These are phyloP conservation scores for Calycopis cecrops DNA, from an alignment of 1,140 invertebrate genomes.

Conservation along the genomic window DNA sequence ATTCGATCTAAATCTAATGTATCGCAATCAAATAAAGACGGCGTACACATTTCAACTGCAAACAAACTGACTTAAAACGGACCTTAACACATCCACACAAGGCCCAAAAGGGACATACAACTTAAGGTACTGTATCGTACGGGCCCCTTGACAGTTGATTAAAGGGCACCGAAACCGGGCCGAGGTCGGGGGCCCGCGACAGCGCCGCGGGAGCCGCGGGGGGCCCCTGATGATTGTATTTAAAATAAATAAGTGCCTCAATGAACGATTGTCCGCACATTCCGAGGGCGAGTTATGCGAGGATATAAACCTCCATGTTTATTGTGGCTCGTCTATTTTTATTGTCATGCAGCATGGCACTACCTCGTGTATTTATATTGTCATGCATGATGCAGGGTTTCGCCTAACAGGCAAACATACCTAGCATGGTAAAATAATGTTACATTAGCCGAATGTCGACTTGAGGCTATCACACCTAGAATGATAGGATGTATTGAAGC, in stretches of 20 bases:
- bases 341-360: constrained; percentile 19
- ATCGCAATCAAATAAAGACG: constrained; percentile 66
- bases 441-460: no score
- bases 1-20: constrained; percentile 52
- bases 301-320: constrained; percentile 9
- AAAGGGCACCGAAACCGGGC: constrained; percentile 65
- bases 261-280: constrained; percentile 70
- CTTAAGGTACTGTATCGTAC: constrained; percentile 43
- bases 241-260: constrained; percentile 73
- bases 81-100: constrained; percentile 27
- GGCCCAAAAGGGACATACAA: constrained; percentile 26
- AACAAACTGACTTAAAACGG: constrained; percentile 15
- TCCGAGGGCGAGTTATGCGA: constrained; percentile 62
- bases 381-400: no score
- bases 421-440: no score
- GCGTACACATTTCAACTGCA: constrained; percentile 34
- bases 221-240: constrained; percentile 70
- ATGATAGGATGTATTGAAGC: no score
- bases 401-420: no score
- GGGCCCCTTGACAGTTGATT: constrained; percentile 68
- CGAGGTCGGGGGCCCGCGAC: constrained; percentile 65
- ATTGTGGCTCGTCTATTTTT: background rate
- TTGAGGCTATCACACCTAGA: no score
- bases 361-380: no score
- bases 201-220: constrained; percentile 57